A percentile compares a stretch with the other conserved stretches of the same genome.
Evolutionary conservation across 2,113 vertebrate genomes (phyloP).

Genomic region (Tachysurus vachellii): DNA sequence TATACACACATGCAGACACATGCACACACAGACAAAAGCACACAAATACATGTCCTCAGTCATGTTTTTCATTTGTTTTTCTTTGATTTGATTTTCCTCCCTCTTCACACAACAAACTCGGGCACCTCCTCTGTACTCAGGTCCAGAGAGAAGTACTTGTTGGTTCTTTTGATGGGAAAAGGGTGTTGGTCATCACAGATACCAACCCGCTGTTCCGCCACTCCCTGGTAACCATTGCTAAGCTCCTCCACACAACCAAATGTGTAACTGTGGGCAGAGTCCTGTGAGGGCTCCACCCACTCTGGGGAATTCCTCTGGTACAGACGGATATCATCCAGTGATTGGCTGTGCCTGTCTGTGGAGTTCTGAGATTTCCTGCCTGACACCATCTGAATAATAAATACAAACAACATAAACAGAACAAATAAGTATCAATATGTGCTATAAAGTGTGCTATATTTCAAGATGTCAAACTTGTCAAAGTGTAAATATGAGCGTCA

Average conservation of each 20-base stretch:
- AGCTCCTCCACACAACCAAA: constrained; percentile 91
- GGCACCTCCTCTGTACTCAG: constrained; percentile 91
- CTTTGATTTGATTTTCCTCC: constrained; percentile 33
- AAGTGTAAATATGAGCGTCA: constrained; percentile 56
- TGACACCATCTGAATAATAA: constrained; percentile 68
- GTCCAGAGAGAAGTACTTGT: constrained; percentile 97
- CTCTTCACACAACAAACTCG: constrained; percentile 91
- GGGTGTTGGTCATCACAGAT: constrained; percentile 79
- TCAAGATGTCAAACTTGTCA: background rate
- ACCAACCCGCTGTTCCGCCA: constrained; percentile 85
- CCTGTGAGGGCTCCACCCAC: constrained; percentile 90
- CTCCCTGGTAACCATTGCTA: constrained; percentile 82
- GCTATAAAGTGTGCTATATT: background rate
- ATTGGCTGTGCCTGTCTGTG: constrained; percentile 93
- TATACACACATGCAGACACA: background rate
- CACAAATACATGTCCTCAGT: constrained; percentile 7
- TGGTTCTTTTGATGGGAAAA: constrained; percentile 91
- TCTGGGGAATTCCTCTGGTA: constrained; percentile 93
- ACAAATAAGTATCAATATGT: background rate
- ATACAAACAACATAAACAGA: background rate
- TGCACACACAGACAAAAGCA: background rate
- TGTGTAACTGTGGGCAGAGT: constrained; percentile 96
- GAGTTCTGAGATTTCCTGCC: constrained; percentile 90
- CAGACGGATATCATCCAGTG: constrained; percentile 92
- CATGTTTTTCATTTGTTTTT: background rate